These are phyloP conservation scores for Astreopora myriophthalma DNA, from an alignment of 64 coral and sea anemone genomes.

Conservation along the genomic window DNA sequence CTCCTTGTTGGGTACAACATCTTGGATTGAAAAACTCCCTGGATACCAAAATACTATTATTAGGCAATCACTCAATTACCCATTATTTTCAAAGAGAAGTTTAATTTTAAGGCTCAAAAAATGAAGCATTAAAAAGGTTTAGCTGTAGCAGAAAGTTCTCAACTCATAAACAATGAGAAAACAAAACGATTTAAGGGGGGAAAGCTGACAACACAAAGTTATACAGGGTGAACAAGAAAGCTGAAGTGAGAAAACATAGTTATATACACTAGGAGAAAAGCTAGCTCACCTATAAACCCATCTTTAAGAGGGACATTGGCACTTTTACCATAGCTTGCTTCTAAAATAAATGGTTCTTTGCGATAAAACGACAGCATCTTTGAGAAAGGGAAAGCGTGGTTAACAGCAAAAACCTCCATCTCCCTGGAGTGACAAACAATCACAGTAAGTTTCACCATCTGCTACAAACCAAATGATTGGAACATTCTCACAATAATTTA, in stretches of 20 bases:
- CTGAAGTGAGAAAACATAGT: too few species aligned
- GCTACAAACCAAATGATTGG: too few species aligned
- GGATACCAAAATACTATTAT: neutral
- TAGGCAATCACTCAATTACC: neutral
- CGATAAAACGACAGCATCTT: constrained; percentile 97
- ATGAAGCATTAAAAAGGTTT: too few species aligned
- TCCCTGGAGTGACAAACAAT: constrained; percentile 57
- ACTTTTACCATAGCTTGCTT: constrained; percentile 71
- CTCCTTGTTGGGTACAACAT: constrained; percentile 84
- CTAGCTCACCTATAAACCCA: constrained; percentile 79
- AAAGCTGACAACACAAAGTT: too few species aligned
- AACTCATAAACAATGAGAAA: too few species aligned
- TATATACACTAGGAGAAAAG: neutral
- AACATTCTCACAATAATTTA: too few species aligned
- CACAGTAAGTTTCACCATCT: neutral
- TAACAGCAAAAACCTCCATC: constrained; percentile 89
- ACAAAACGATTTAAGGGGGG: too few species aligned
- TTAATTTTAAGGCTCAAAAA: too few species aligned
- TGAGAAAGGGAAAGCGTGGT: constrained; percentile 90
- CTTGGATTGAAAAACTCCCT: constrained; percentile 92
- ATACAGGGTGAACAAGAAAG: too few species aligned
- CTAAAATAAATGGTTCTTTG: constrained; percentile 94
- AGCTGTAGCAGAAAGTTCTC: too few species aligned
- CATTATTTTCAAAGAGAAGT: too few species aligned
- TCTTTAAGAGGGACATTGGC: constrained; percentile 75